These are phyloP conservation scores for Lemur catta DNA, from an alignment of 2,797 vertebrate species.

Conservation along the genomic window DNA sequence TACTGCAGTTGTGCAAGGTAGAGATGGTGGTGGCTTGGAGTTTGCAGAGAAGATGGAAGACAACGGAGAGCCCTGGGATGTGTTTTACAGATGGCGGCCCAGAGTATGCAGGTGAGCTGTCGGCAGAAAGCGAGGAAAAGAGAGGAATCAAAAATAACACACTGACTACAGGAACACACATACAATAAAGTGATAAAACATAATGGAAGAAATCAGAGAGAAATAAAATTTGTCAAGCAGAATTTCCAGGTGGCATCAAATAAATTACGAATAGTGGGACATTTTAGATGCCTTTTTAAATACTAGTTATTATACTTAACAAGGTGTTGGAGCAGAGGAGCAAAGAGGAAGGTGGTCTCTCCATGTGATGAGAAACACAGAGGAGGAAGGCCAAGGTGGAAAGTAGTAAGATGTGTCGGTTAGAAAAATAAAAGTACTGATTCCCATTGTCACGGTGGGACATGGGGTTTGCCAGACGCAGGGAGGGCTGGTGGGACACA, in stretches of 20 bases:
- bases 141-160: background rate
- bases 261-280: background rate
- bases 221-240: background rate
- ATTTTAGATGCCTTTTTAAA: background rate
- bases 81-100: background rate
- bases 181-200: background rate
- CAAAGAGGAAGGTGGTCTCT: background rate
- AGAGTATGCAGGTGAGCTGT: background rate
- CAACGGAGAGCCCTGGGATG: background rate
- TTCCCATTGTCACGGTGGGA: background rate
- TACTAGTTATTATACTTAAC: background rate
- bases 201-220: background rate
- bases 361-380: background rate
- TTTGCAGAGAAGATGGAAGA: background rate
- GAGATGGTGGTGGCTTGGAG: too few relatives aligned
- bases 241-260: background rate
- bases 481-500: background rate
- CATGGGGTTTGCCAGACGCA: background rate
- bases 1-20: rapidly evolving
- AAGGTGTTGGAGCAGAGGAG: background rate
- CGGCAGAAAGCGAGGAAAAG: background rate
- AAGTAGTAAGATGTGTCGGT: background rate
- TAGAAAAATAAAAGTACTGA: background rate
- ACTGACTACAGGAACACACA: background rate
- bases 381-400: background rate